Percentiles rank a stretch among this genome's conserved stretches.
phyloP scores from a whole-genome alignment of 2,797 vertebrate species.

The Carcharodon carcharias region DNA sequence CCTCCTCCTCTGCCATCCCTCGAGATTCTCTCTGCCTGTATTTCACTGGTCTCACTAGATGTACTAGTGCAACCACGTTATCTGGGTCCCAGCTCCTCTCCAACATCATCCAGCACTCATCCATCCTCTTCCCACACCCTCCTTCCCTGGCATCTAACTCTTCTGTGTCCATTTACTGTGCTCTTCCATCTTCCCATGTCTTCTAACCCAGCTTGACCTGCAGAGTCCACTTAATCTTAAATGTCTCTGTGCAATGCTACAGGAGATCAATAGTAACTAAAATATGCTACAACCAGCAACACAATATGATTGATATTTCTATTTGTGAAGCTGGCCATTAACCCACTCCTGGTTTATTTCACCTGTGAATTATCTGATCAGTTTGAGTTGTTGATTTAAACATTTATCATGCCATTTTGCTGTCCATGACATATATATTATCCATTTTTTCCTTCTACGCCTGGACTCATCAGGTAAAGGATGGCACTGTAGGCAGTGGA shows the following conservation, averaged over 20 bases:
- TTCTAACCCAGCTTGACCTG: not conserved
- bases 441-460: not conserved
- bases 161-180: too few species aligned
- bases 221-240: not conserved
- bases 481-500: not conserved
- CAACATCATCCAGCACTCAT: not conserved
- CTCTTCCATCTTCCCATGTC: not conserved
- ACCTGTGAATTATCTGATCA: constrained; percentile 18
- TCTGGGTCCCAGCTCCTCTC: not conserved
- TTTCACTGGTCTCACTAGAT: not conserved
- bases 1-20: not conserved
- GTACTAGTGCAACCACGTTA: not conserved
- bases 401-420: not conserved
- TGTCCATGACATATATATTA: not conserved
- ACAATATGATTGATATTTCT: not conserved
- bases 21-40: not conserved
- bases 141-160: not conserved
- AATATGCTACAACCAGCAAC: not conserved
- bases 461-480: not conserved
- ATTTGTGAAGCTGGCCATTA: not conserved
- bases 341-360: not conserved
- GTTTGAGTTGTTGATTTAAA: not conserved
- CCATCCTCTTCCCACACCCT: not conserved
- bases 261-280: not conserved
- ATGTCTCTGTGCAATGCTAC: not conserved